A percentile compares a stretch with the other conserved stretches of the same genome.
Evolutionary conservation across 1,140 invertebrate genomes (phyloP).

Genomic region (Chrysopa pallens): DNA sequence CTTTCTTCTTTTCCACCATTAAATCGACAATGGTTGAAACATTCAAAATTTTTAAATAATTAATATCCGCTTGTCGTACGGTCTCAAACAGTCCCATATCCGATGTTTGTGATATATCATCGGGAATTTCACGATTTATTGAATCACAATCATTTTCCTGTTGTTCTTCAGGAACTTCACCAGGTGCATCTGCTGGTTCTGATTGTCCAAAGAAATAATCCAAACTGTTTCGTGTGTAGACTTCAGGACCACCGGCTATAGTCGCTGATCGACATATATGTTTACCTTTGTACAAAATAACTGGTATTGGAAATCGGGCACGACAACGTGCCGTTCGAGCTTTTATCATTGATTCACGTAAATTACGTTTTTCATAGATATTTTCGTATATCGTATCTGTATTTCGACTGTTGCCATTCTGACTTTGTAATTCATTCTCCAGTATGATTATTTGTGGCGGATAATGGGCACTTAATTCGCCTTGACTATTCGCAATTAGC

Average conservation of each 20-base stretch:
- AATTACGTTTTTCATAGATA: constrained; percentile 33
- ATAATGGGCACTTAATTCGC: constrained; percentile 59
- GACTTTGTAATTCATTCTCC: constrained; percentile 37
- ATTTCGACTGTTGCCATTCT: constrained; percentile 18
- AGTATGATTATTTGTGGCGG: constrained; percentile 52
- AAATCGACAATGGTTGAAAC: constrained; percentile 66
- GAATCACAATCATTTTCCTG: not conserved
- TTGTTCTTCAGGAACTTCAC: not conserved
- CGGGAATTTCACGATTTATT: not conserved
- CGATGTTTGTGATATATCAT: not conserved
- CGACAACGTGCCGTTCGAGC: constrained; percentile 48
- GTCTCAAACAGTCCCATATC: constrained; percentile 35
- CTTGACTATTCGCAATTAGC: constrained; percentile 42
- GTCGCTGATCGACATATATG: constrained; percentile 52
- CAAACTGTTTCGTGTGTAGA: constrained; percentile 44
- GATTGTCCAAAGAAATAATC: constrained; percentile 7
- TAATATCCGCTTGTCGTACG: constrained; percentile 54
- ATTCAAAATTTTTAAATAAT: constrained; percentile 49
- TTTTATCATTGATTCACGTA: constrained; percentile 40
- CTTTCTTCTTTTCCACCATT: constrained; percentile 80
- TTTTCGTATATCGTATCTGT: constrained; percentile 41
- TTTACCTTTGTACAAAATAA: constrained; percentile 62
- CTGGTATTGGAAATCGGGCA: constrained; percentile 58
- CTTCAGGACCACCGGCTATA: constrained; percentile 51
- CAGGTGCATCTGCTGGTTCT: not conserved